Conservation (phyloP, 2,113 vertebrate species). For the Fregetta grallaria region DNA sequence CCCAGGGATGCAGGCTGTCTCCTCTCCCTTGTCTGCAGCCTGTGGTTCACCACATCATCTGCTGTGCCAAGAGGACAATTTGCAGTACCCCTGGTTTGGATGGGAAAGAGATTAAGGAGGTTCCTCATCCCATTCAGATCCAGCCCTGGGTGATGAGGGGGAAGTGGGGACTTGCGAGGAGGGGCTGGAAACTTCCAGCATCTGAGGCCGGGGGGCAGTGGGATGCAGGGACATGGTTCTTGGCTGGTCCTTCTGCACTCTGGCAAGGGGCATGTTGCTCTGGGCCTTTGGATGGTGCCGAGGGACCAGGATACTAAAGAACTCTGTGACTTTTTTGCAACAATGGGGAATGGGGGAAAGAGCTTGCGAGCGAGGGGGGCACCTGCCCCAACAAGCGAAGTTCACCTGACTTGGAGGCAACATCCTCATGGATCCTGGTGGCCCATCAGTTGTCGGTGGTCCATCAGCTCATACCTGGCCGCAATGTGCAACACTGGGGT, state of each 20-base stretch:
- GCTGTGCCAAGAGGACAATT: not conserved
- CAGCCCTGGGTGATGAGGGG: not conserved
- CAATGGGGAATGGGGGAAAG: not conserved
- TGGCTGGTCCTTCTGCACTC: not conserved
- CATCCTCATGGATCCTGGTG: not conserved
- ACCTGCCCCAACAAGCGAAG: not conserved
- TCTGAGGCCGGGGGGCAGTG: not conserved
- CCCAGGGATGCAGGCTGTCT: not conserved
- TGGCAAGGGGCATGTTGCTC: not conserved
- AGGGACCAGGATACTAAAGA: not conserved
- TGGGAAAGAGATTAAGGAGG: not conserved
- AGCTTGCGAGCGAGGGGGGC: not conserved
- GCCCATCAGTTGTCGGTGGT: not conserved
- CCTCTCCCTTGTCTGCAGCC: not conserved
- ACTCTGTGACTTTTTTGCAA: not conserved
- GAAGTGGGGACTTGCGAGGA: not conserved
- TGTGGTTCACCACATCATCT: not conserved
- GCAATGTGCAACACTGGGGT: not conserved
- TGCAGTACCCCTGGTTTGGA: not conserved
- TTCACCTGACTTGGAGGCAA: not conserved
- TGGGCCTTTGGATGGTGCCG: not conserved
- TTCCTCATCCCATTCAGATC: not conserved
- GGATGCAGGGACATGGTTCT: not conserved
- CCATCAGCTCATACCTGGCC: not conserved
- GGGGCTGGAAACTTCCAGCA: not conserved